Evolutionary conservation across 2,797 vertebrate species (phyloP).

Genomic region (Garrulus glandarius): DNA sequence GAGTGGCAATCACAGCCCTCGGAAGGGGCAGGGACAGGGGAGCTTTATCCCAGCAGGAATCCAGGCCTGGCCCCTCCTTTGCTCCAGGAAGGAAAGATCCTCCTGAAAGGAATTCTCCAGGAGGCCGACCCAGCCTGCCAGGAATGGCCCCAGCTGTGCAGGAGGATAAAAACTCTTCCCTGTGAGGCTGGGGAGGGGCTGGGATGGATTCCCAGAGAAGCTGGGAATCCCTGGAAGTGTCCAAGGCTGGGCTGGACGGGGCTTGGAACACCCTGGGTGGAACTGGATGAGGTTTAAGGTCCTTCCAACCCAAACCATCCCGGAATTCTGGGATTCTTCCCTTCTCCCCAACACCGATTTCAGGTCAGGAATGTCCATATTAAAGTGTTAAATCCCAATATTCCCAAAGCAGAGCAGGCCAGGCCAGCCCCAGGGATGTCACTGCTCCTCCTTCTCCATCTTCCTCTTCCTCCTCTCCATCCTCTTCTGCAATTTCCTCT

Average conservation of each 20-base stretch:
- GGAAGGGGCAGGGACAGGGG: not conserved
- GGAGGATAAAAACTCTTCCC: not conserved
- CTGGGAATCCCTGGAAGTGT: not conserved
- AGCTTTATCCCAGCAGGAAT: not conserved
- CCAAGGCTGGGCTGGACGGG: not conserved
- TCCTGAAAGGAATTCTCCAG: not conserved
- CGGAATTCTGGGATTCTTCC: not conserved
- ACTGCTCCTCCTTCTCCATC: not conserved
- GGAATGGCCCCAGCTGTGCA: not conserved
- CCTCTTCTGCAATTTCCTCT: slow-evolving; percentile 64
- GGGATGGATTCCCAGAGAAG: not conserved
- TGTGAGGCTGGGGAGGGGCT: not conserved
- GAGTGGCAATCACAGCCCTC: not conserved
- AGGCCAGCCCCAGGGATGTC: not conserved
- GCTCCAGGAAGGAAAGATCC: not conserved
- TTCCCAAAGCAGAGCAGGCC: not conserved
- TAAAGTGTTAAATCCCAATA: accelerated
- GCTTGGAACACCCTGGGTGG: not conserved
- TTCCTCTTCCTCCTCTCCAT: not conserved
- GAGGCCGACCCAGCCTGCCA: not conserved
- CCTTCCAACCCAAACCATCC: not conserved
- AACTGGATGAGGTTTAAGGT: not conserved
- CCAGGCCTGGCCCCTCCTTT: not conserved
- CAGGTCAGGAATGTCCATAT: not conserved
- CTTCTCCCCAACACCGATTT: not conserved